These are phyloP conservation scores for Rapana venosa DNA, from an alignment of 2,888 invertebrate genomes.

Conservation along the genomic window DNA sequence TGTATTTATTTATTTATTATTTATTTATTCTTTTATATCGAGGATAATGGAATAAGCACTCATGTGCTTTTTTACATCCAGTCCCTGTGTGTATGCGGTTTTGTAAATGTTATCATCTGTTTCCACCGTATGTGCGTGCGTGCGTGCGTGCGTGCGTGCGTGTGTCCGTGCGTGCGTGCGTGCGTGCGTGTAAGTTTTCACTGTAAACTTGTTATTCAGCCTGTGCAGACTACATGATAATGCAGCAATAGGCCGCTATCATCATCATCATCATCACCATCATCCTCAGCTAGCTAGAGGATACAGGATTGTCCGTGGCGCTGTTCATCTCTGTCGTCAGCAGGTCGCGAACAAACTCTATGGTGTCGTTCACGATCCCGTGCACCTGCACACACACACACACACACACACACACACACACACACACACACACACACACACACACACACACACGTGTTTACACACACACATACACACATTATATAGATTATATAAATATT, in stretches of 20 bases:
- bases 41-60: too few relatives aligned
- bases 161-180: slow-evolving; percentile 18
- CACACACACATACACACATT: slow-evolving; percentile 20
- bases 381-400: slow-evolving; percentile 80
- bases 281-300: slow-evolving; percentile 51
- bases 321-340: slow-evolving; percentile 84
- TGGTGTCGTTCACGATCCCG: slow-evolving; percentile 84
- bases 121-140: too few relatives aligned
- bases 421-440: background rate
- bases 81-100: too few relatives aligned
- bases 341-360: slow-evolving; percentile 82
- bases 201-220: too few relatives aligned
- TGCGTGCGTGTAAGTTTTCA: background rate
- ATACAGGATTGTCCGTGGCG: slow-evolving; percentile 84
- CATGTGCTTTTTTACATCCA: too few relatives aligned
- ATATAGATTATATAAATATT: too few relatives aligned
- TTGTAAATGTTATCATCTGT: too few relatives aligned
- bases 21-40: too few relatives aligned
- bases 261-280: too few relatives aligned
- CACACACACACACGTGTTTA: background rate
- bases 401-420: slow-evolving; percentile 28
- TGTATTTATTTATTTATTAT: too few relatives aligned
- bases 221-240: too few relatives aligned
- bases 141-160: background rate
- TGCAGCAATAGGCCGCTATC: too few relatives aligned